phyloP scores from a whole-genome alignment of 2,797 vertebrate species.

The Mus caroli region DNA sequence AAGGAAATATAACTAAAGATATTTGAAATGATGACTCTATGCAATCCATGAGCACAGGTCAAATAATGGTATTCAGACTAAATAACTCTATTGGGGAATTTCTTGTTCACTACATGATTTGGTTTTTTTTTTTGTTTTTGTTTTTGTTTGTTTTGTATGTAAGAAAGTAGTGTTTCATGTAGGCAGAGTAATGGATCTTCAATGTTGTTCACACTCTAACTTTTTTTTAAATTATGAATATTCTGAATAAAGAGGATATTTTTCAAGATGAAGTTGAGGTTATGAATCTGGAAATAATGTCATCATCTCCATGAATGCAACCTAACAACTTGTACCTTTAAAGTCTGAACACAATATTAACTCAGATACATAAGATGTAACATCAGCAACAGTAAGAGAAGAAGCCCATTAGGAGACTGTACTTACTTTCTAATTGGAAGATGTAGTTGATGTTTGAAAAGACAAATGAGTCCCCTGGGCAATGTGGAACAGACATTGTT shows the following conservation, averaged over 20 bases:
- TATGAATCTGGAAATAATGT: background rate
- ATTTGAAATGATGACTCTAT: background rate
- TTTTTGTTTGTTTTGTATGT: too few species aligned
- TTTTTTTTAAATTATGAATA: background rate
- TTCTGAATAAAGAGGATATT: background rate
- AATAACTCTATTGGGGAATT: background rate
- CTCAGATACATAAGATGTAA: background rate
- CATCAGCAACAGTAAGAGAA: background rate
- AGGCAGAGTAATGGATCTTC: background rate
- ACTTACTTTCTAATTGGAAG: background rate
- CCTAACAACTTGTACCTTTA: background rate
- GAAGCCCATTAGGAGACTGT: background rate
- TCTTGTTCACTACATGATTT: background rate
- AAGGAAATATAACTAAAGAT: background rate
- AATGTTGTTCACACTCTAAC: background rate
- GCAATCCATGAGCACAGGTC: background rate
- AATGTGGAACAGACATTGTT: background rate
- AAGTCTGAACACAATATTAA: background rate
- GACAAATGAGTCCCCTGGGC: background rate
- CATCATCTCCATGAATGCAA: background rate
- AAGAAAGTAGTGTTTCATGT: background rate
- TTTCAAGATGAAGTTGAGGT: conserved; percentile 13
- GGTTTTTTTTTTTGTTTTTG: too few species aligned
- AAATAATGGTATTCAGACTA: background rate
- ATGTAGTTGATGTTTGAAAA: background rate